These are phyloP conservation scores for Tinamus guttatus DNA, from an alignment of 2,113 vertebrate species.

Conservation along the genomic window DNA sequence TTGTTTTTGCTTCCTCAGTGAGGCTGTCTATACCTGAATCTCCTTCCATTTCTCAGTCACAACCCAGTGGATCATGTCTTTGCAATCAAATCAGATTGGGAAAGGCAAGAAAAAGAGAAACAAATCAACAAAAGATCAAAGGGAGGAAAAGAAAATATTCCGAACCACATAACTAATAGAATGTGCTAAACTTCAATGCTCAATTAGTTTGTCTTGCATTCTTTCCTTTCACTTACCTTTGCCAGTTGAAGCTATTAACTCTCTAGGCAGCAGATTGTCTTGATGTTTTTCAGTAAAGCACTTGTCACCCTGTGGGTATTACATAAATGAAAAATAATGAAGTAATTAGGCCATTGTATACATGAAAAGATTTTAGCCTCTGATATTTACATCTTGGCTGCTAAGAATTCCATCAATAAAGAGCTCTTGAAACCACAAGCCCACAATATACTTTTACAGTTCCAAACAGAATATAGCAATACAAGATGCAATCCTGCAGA, in stretches of 20 bases:
- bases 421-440: not conserved
- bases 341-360: not conserved
- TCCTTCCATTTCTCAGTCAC: not conserved
- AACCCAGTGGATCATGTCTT: not conserved
- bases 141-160: constrained; percentile 5
- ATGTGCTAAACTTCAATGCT: not conserved
- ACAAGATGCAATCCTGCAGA: not conserved
- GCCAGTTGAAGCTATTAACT: not conserved
- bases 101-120: not conserved
- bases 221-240: constrained; percentile 7
- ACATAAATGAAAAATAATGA: not conserved
- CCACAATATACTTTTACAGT: not conserved
- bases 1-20: not conserved
- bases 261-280: not conserved
- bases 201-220: not conserved
- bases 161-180: not conserved
- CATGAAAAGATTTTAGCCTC: not conserved
- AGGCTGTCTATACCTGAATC: not conserved
- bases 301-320: not conserved
- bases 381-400: not conserved
- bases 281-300: constrained; percentile 6
- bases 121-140: not conserved
- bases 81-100: not conserved
- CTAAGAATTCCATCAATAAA: not conserved
- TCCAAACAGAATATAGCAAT: not conserved